Conservation (phyloP, 1,140 invertebrate genomes). For the Zaprionus africanus region DNA sequence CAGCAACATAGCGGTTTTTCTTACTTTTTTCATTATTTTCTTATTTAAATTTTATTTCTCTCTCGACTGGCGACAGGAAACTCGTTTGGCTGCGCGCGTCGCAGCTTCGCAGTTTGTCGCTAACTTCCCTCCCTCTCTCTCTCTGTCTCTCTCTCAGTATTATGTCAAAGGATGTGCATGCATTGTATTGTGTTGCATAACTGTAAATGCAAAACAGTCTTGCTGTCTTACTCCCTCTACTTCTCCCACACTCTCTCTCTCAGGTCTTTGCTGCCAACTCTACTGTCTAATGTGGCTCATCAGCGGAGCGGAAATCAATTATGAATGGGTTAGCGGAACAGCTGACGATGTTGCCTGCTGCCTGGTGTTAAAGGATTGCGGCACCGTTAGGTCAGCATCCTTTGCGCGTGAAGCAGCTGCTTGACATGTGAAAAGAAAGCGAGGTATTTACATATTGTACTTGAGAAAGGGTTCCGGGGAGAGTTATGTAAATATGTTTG, state of each 20-base stretch:
- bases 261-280: not conserved
- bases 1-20: constrained; percentile 69
- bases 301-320: constrained; percentile 69
- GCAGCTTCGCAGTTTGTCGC: constrained; percentile 4
- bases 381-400: constrained; percentile 65
- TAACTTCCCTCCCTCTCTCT: not conserved
- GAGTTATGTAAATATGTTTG: not conserved
- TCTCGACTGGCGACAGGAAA: constrained; percentile 64
- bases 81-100: constrained; percentile 49
- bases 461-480: not conserved
- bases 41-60: constrained; percentile 72
- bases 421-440: not conserved
- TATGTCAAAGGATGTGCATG: constrained; percentile 68
- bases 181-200: constrained; percentile 74
- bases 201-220: constrained; percentile 67
- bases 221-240: constrained; percentile 23
- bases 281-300: constrained; percentile 29
- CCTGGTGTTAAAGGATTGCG: constrained; percentile 61
- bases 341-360: constrained; percentile 42
- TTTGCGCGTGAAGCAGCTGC: constrained; percentile 28
- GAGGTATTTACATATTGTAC: constrained; percentile 18
- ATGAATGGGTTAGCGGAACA: constrained; percentile 60
- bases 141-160: constrained; percentile 26
- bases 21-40: constrained; percentile 58
- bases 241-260: not conserved